phyloP scores from a whole-genome alignment of 2,797 vertebrate genomes.

The Zenarchopterus dispar region DNA sequence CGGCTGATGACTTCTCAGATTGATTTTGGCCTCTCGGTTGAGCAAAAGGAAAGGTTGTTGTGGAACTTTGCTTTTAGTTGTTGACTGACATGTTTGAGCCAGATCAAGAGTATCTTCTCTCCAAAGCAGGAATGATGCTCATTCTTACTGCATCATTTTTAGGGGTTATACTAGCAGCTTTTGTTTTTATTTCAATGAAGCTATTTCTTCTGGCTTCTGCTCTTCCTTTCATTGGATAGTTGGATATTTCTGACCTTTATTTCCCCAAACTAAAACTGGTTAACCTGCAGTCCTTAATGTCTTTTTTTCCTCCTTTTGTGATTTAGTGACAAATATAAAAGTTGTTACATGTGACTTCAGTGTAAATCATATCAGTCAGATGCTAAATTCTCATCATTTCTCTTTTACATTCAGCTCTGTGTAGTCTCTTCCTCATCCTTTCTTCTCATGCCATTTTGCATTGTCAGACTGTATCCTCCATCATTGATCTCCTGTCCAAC shows the following conservation, averaged over 20 bases:
- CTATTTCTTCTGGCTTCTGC: constrained; percentile 15
- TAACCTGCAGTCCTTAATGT: background rate
- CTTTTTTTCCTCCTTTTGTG: background rate
- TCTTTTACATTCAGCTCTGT: constrained; percentile 51
- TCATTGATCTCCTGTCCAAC: constrained; percentile 70
- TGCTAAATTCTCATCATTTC: constrained; percentile 16
- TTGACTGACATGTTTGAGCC: background rate
- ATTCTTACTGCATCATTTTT: background rate
- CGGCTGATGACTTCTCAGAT: background rate
- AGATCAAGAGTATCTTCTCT: constrained; percentile 4
- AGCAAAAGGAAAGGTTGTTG: constrained; percentile 2
- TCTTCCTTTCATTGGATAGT: constrained; percentile 9
- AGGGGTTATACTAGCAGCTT: no score
- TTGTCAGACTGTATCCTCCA: constrained; percentile 54
- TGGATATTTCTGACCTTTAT: background rate
- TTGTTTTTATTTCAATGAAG: background rate
- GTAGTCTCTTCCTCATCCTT: constrained; percentile 33
- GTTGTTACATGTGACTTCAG: constrained; percentile 12
- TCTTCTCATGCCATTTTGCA: constrained; percentile 42
- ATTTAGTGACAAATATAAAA: constrained; percentile 9
- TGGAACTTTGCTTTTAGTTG: background rate
- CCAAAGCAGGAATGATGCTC: background rate
- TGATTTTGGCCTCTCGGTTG: background rate
- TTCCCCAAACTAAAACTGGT: background rate
- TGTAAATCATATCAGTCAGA: constrained; percentile 34